These are phyloP conservation scores for Lepidotrigona ventralis DNA, from an alignment of 1,140 invertebrate species.

Conservation along the genomic window DNA sequence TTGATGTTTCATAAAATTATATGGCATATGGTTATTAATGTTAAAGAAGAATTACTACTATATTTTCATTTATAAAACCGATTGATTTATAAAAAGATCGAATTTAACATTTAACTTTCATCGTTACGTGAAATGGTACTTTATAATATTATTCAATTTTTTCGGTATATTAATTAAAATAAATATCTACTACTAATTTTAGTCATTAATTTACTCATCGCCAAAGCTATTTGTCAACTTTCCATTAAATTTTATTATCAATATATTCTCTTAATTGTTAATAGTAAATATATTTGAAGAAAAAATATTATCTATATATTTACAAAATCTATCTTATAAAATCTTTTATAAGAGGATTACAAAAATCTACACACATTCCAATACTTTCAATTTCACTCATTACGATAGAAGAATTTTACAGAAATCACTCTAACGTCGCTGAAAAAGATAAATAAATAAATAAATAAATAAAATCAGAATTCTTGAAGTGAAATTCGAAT, in stretches of 20 bases:
- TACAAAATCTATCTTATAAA: too few species aligned
- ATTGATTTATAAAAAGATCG: neutral
- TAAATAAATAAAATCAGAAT: neutral
- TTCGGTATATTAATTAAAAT: neutral
- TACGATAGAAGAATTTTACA: neutral
- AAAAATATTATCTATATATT: too few species aligned
- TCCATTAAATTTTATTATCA: neutral
- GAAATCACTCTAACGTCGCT: too few species aligned
- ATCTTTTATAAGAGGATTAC: too few species aligned
- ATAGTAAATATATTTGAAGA: too few species aligned
- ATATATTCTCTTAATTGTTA: too few species aligned
- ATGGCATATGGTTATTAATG: neutral
- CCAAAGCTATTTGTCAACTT: neutral
- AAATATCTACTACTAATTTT: neutral
- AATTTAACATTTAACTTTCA: neutral
- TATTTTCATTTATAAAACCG: neutral
- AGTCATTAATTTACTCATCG: neutral
- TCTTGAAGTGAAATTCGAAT: neutral
- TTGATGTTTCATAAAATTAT: neutral
- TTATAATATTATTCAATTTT: neutral
- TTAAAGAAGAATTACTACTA: too few species aligned
- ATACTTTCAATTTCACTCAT: neutral
- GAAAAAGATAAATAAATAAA: too few species aligned
- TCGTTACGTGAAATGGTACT: neutral
- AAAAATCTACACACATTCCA: neutral